Conservation (phyloP, 2,888 invertebrate genomes). For the Temnothorax rugatulus region DNA sequence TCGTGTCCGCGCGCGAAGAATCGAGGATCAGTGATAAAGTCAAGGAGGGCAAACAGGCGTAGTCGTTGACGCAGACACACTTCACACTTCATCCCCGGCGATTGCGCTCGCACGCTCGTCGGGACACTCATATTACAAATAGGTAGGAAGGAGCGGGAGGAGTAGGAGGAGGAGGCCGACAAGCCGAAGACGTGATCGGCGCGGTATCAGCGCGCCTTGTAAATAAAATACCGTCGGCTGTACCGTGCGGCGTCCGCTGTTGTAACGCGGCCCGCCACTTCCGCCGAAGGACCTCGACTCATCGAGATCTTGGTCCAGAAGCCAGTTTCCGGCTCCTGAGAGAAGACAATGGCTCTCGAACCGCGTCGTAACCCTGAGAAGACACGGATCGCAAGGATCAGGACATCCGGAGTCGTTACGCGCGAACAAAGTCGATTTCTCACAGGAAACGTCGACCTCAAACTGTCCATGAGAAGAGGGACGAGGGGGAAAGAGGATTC, state of each 20-base stretch:
- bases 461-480: neutral
- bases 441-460: neutral
- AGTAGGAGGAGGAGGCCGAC: slow-evolving; percentile 66
- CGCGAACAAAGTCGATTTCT: neutral
- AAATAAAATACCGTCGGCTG: slow-evolving; percentile 80
- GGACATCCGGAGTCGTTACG: neutral
- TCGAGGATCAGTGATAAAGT: slow-evolving; percentile 65
- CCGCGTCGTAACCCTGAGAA: neutral
- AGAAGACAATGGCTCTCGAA: neutral
- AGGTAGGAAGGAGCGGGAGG: slow-evolving; percentile 13
- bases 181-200: slow-evolving; percentile 82
- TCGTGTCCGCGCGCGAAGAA: slow-evolving; percentile 55
- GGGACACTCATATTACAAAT: slow-evolving; percentile 55
- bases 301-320: slow-evolving; percentile 34
- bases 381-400: neutral
- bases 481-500: neutral
- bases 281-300: neutral
- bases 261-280: slow-evolving; percentile 45
- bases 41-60: slow-evolving; percentile 1
- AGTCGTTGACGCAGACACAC: slow-evolving; percentile 47
- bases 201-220: slow-evolving; percentile 81
- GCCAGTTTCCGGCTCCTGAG: neutral
- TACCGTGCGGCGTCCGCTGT: slow-evolving; percentile 61
- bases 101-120: neutral
- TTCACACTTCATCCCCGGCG: slow-evolving; percentile 43